phyloP scores from a whole-genome alignment of 1,140 invertebrate species.

The Phortica variegata region DNA sequence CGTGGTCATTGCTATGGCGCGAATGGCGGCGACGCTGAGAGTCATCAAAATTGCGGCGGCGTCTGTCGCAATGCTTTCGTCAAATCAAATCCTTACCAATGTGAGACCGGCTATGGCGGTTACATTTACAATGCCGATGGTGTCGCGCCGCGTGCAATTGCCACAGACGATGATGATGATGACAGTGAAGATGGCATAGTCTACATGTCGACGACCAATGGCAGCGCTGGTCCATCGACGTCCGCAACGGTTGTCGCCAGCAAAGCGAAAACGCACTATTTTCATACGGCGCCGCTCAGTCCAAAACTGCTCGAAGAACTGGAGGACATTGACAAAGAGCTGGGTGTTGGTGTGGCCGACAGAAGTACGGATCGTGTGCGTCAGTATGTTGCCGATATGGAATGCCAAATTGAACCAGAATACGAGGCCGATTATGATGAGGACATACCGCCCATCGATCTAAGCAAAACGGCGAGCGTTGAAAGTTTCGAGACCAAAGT shows the following conservation, averaged over 20 bases:
- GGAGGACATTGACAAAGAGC: neutral
- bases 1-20: slow-evolving; percentile 49
- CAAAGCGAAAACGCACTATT: slow-evolving; percentile 33
- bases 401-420: slow-evolving; percentile 15
- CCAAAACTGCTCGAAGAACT: neutral
- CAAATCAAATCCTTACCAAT: slow-evolving; percentile 52
- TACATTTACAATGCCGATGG: slow-evolving; percentile 26
- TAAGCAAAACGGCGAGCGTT: slow-evolving; percentile 42
- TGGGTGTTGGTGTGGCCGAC: neutral
- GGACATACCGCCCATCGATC: slow-evolving; percentile 47
- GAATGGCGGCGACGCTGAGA: slow-evolving; percentile 47
- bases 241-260: neutral
- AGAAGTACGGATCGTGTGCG: too few relatives aligned
- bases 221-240: slow-evolving; percentile 26
- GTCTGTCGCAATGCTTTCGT: slow-evolving; percentile 48
- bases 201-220: slow-evolving; percentile 27
- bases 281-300: slow-evolving; percentile 14
- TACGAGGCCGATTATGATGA: slow-evolving; percentile 41
- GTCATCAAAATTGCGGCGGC: slow-evolving; percentile 48
- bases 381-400: slow-evolving; percentile 3
- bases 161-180: slow-evolving; percentile 31
- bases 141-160: neutral
- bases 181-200: slow-evolving; percentile 49
- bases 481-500: slow-evolving; percentile 39
- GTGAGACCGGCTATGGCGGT: slow-evolving; percentile 46